Percentiles rank a stretch among this genome's conserved stretches.
Conservation (phyloP, 2,888 invertebrate genomes). For the Drosophila prostipennis region DNA sequence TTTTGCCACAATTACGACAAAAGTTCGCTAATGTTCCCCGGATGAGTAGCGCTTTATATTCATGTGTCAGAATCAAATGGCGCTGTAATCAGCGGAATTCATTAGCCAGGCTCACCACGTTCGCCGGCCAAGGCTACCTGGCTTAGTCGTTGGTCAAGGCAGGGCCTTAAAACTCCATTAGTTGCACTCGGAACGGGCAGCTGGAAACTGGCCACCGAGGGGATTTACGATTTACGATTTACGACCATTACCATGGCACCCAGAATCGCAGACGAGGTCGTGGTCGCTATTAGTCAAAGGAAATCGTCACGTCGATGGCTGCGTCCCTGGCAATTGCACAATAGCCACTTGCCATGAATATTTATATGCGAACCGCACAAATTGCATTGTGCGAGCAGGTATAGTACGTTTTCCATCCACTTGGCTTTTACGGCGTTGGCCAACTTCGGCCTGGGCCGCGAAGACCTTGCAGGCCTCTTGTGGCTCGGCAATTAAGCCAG, state of each 20-base stretch:
- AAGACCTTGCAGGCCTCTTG: slow-evolving; percentile 68
- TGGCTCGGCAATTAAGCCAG: slow-evolving; percentile 52
- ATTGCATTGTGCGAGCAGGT: slow-evolving; percentile 23
- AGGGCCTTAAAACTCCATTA: slow-evolving; percentile 26
- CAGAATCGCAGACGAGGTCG: slow-evolving; percentile 36
- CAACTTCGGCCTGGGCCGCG: slow-evolving; percentile 54
- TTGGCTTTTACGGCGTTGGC: slow-evolving; percentile 65
- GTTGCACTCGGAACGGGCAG: slow-evolving; percentile 26
- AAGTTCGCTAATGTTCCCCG: slow-evolving; percentile 27
- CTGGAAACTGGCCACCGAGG: too few species aligned
- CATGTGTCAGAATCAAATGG: slow-evolving; percentile 44
- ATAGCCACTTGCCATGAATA: slow-evolving; percentile 56
- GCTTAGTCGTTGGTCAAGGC: slow-evolving; percentile 20
- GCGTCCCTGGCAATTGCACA: slow-evolving; percentile 41
- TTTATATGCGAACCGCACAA: slow-evolving; percentile 40
- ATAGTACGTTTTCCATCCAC: slow-evolving; percentile 40
- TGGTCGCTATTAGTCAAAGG: slow-evolving; percentile 30
- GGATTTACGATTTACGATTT: not conserved
- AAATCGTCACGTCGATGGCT: slow-evolving; percentile 41
- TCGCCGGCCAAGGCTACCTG: slow-evolving; percentile 10
- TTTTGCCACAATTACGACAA: slow-evolving; percentile 43
- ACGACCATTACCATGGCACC: slow-evolving; percentile 4
- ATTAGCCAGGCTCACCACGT: slow-evolving; percentile 53
- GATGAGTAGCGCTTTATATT: slow-evolving; percentile 53
- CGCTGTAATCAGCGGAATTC: slow-evolving; percentile 19